Conservation (phyloP, 2,113 vertebrate species). For the Columbina picui region DNA sequence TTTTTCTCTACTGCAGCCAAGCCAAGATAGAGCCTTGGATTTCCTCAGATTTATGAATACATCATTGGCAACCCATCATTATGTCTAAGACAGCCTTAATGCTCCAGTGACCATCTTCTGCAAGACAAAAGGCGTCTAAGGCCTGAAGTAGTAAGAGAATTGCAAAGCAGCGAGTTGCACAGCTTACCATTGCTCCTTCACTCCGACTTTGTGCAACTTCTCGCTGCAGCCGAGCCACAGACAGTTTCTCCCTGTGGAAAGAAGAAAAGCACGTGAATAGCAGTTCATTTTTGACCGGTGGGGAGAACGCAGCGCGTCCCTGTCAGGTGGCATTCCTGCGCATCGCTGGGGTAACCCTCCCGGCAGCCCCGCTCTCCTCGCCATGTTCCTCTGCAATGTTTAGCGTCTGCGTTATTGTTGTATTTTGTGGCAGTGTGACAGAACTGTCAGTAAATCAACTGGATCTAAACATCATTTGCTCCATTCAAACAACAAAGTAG, state of each 20-base stretch:
- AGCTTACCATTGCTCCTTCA: conserved; percentile 91
- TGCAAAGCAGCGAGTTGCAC: neutral
- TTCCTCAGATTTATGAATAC: neutral
- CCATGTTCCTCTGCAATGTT: neutral
- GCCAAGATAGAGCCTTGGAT: neutral
- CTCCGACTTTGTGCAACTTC: conserved; percentile 87
- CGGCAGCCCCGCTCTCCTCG: neutral
- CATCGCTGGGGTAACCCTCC: conserved; percentile 2
- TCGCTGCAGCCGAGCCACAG: conserved; percentile 89
- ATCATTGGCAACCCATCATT: neutral
- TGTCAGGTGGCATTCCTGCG: neutral
- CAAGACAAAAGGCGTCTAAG: neutral
- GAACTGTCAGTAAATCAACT: conserved; percentile 14
- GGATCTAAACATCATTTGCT: conserved; percentile 14
- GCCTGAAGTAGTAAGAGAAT: neutral
- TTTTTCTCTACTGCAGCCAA: neutral
- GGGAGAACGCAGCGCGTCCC: neutral
- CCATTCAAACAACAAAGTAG: neutral
- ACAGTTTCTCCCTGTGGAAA: conserved; percentile 89
- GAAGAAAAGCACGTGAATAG: conserved; percentile 63
- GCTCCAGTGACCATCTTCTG: neutral
- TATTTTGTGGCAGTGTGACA: neutral
- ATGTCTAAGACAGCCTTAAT: neutral
- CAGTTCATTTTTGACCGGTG: neutral
- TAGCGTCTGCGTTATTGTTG: neutral